Conservation (phyloP, 2,113 vertebrate genomes). For the Syrmaticus mikado region DNA sequence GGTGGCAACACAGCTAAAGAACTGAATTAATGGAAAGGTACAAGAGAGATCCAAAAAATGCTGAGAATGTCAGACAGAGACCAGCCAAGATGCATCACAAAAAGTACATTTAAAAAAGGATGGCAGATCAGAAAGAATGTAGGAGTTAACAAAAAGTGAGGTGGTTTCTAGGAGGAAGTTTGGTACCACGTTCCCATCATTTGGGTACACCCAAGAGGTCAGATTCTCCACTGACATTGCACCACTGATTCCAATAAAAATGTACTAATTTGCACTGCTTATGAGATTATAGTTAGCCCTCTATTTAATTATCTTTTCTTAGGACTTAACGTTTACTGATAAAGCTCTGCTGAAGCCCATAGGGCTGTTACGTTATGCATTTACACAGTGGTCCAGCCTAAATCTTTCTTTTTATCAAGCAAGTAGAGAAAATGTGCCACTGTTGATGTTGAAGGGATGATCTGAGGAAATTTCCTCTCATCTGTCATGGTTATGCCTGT, state of each 20-base stretch:
- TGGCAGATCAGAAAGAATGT: background rate
- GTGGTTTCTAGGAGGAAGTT: background rate
- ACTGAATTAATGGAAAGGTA: background rate
- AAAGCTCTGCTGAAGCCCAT: background rate
- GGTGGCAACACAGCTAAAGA: background rate
- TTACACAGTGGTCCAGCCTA: background rate
- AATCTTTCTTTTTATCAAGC: background rate
- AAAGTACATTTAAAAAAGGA: background rate
- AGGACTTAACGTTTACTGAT: background rate
- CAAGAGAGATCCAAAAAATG: background rate
- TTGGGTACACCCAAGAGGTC: background rate
- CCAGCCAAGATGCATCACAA: background rate
- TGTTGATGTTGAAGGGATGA: background rate
- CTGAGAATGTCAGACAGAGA: background rate
- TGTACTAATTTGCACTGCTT: background rate
- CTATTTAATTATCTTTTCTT: background rate
- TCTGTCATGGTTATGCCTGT: background rate
- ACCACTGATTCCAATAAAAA: background rate
- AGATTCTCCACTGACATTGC: background rate
- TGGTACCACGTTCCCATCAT: background rate
- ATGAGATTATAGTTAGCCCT: background rate
- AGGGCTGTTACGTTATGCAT: background rate
- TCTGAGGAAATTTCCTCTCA: conserved; percentile 30
- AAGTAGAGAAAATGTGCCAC: background rate
- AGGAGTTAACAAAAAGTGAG: background rate